Conservation (phyloP, 2,113 vertebrate genomes). For the Apteryx owenii region DNA sequence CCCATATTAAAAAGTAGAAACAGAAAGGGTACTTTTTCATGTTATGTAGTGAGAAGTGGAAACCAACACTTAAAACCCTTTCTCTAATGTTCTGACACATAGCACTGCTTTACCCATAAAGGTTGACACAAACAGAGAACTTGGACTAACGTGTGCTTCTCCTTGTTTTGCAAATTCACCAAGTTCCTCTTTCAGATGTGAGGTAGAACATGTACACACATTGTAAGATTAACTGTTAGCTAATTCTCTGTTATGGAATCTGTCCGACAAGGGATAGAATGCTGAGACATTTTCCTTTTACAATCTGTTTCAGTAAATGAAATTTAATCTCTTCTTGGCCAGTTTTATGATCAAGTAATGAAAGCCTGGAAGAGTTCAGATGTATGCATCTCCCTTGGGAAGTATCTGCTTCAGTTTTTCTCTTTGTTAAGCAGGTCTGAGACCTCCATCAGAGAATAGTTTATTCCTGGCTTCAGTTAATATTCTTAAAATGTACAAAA, state of each 20-base stretch:
- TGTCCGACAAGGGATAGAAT: not conserved
- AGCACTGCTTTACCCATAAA: not conserved
- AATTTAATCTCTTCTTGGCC: slow-evolving; percentile 32
- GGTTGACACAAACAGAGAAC: not conserved
- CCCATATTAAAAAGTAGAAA: not conserved
- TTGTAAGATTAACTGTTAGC: not conserved
- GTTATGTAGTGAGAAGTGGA: not conserved
- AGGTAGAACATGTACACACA: not conserved
- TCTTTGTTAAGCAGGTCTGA: not conserved
- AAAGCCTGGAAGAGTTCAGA: not conserved
- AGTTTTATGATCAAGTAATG: slow-evolving; percentile 6
- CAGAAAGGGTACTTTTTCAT: not conserved
- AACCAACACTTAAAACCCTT: not conserved
- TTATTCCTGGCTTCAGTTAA: slow-evolving; percentile 23
- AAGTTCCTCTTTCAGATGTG: not conserved
- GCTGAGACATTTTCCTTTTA: not conserved
- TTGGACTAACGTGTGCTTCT: not conserved
- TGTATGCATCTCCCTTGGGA: not conserved
- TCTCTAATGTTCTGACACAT: not conserved
- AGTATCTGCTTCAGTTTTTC: not conserved
- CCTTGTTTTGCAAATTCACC: not conserved
- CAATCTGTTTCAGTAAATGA: slow-evolving; percentile 28
- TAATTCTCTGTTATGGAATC: slow-evolving; percentile 20
- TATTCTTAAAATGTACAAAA: not conserved
- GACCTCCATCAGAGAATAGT: not conserved